A percentile compares a stretch with the other conserved stretches of the same genome.
phyloP scores from a whole-genome alignment of 2,888 invertebrate genomes.

The Pandemis corylana region DNA sequence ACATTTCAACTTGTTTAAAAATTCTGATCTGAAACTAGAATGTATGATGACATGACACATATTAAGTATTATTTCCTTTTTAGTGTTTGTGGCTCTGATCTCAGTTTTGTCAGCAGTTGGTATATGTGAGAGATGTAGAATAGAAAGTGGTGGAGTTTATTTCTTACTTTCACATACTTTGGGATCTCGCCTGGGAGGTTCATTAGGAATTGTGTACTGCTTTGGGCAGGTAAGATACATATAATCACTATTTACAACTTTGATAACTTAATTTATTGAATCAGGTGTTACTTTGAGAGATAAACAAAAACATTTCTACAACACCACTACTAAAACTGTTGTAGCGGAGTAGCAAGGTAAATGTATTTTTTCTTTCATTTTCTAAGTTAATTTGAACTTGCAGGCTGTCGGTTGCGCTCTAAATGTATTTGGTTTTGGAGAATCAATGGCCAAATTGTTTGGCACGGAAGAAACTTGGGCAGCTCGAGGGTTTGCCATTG shows the following conservation, averaged over 20 bases:
- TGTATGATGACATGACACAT: too few relatives aligned
- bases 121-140: slow-evolving; percentile 96
- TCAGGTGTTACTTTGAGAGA: too few relatives aligned
- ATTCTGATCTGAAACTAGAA: not conserved
- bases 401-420: slow-evolving; percentile 98
- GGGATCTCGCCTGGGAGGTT: slow-evolving; percentile 96
- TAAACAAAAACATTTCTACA: too few relatives aligned
- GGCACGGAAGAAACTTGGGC: slow-evolving; percentile 91
- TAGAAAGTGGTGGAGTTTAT: slow-evolving; percentile 99
- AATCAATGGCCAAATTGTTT: slow-evolving; percentile 95
- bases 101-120: slow-evolving; percentile 98
- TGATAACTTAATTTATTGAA: too few relatives aligned
- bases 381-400: slow-evolving; percentile 50
- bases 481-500: slow-evolving; percentile 93
- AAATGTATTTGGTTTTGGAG: slow-evolving; percentile 98
- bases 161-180: slow-evolving; percentile 97
- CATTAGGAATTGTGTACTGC: slow-evolving; percentile 96
- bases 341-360: too few relatives aligned
- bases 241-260: not conserved
- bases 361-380: too few relatives aligned
- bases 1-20: not conserved
- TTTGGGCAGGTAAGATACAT: slow-evolving; percentile 92
- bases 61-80: slow-evolving; percentile 52
- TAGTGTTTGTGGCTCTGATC: slow-evolving; percentile 94
- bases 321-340: too few relatives aligned